A percentile compares a stretch with the other conserved stretches of the same genome.
Conservation (phyloP, 2,797 vertebrate genomes). For the Mormyrus hasselquistii region DNA sequence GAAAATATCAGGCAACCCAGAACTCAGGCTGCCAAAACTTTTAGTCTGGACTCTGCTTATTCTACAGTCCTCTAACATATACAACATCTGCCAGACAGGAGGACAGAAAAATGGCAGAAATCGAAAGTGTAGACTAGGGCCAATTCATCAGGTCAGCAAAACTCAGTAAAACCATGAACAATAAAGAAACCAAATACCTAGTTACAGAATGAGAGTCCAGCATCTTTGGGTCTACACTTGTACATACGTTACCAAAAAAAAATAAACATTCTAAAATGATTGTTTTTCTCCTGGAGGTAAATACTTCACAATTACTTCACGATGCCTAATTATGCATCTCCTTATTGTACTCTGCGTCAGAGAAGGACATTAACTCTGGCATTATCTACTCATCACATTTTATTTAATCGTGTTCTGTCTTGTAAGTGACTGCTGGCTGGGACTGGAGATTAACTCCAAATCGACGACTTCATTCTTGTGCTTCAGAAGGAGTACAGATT, state of each 20-base stretch:
- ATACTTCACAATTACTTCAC: not conserved
- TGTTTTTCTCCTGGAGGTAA: not conserved
- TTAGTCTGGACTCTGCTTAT: not conserved
- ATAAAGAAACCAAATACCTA: not conserved
- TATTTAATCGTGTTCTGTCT: not conserved
- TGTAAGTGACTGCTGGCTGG: not conserved
- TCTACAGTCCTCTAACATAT: not conserved
- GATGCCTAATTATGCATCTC: not conserved
- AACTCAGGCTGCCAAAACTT: not conserved
- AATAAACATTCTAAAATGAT: not conserved
- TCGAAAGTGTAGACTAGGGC: not conserved
- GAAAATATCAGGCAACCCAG: conserved; percentile 5
- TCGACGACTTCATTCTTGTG: not conserved
- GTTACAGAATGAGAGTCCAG: not conserved
- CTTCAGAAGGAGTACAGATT: not conserved
- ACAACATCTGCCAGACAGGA: not conserved
- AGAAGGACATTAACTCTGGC: not conserved
- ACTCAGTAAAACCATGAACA: not conserved
- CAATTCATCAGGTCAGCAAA: not conserved
- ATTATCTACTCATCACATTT: not conserved
- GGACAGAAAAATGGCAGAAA: not conserved
- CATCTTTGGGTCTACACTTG: not conserved
- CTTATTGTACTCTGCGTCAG: not conserved
- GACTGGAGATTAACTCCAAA: not conserved
- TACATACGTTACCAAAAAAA: not conserved